Base-by-base conservation (phyloP, 2,888 invertebrate species). In the Tetramorium bicarinatum region DNA sequence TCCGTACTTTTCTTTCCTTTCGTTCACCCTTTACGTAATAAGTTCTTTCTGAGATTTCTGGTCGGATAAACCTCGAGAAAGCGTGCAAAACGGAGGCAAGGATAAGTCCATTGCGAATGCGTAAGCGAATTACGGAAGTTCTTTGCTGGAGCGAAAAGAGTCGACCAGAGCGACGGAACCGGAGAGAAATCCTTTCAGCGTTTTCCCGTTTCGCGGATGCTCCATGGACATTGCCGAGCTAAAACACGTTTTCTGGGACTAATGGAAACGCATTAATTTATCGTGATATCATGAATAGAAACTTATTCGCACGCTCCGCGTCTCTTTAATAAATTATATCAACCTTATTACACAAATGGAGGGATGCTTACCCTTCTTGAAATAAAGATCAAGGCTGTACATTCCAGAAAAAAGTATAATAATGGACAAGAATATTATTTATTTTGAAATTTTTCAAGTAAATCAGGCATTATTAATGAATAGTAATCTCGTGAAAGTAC, bases 111-210 rank as follows among this genome's bases (percentile, higher is more conserved):
- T 91, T 91, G 91, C 91, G 87, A 92, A 91, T 91, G 90, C 90
- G 90, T 93, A 92, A 93, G 90, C 91, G 92, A 93, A 93, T 93
- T 91, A 92, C 90, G 84, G 69, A 88, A 92, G 90, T 92, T 91
- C 88, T 92, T 90, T 92, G 88, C 87, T 88, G 77, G 66, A 76
- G 61, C 59, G 69, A 61, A 74, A 79, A 66, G 71, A 54, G 56
- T 13, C 49, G 79, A 54, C 59, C n/a, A 56, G 79, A 61, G 75
- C 52, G 62, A 75, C 67, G 44, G 64, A 49, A 59, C 61, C 2
- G n/a, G 21, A 52, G 62, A 79, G 77, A 85, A 85, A 84, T 79
- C 80, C 85, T 82, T 86, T 84, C 82, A 64, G 21, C 72, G 21
- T 83, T 72, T 76, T 85, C 77, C 18, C 56, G 62, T 75, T 71